Conservation (phyloP, 2,113 vertebrate genomes). For the Rhipidura dahli region DNA sequence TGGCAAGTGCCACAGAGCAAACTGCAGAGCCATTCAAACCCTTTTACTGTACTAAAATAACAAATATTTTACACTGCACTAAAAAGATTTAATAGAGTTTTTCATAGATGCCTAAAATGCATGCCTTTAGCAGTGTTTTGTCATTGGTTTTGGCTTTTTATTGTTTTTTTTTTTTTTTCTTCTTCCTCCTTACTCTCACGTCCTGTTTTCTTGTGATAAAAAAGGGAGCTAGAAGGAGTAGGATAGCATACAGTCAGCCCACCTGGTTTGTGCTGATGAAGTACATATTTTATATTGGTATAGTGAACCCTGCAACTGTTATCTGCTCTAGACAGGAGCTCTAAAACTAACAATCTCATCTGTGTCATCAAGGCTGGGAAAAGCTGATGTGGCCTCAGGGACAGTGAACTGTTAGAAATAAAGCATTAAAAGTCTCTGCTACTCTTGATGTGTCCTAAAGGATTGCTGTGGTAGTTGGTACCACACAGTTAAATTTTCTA, state of each 20-base stretch:
- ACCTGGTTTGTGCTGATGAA: not conserved
- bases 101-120: not conserved
- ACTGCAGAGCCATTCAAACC: slow-evolving; percentile 15
- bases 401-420: not conserved
- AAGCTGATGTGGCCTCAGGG: slow-evolving; percentile 11
- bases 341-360: slow-evolving; percentile 42
- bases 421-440: not conserved
- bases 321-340: slow-evolving; percentile 12
- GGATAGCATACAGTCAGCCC: not conserved
- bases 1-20: not conserved
- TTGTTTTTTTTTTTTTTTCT: too few species aligned
- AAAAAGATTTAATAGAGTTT: not conserved
- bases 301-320: not conserved
- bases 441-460: not conserved
- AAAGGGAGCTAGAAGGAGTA: not conserved
- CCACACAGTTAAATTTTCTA: slow-evolving; percentile 18
- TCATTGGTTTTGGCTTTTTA: not conserved
- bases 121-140: not conserved
- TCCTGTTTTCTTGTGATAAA: slow-evolving; percentile 3
- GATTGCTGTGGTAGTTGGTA: not conserved
- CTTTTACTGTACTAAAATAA: not conserved
- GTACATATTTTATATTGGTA: not conserved
- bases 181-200: not conserved
- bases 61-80: slow-evolving; percentile 18
- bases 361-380: not conserved